Evolutionary conservation across 2,113 vertebrate species (phyloP).

Genomic region (Ochotona princeps): DNA sequence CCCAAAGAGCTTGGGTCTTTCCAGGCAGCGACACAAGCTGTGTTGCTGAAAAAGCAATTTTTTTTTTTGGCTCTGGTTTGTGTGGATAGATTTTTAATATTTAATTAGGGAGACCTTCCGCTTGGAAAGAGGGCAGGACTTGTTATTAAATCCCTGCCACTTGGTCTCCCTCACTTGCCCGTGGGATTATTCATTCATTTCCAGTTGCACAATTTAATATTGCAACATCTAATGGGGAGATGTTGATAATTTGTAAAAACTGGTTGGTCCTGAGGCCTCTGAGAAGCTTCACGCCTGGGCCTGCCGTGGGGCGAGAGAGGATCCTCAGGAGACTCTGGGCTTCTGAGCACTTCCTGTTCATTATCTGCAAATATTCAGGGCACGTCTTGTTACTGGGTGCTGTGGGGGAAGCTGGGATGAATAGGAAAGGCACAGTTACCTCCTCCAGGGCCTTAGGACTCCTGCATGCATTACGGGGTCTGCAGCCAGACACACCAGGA

Average conservation of each 20-base stretch:
- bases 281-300: not conserved
- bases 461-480: not conserved
- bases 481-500: not conserved
- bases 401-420: not conserved
- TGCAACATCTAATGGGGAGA: constrained; percentile 79
- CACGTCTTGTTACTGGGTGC: not conserved
- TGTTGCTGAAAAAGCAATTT: constrained; percentile 73
- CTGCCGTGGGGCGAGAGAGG: not conserved
- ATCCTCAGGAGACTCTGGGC: not conserved
- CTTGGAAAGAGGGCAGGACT: constrained; percentile 78
- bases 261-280: constrained; percentile 70
- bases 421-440: not conserved
- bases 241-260: constrained; percentile 83
- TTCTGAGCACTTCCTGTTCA: not conserved
- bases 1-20: constrained; percentile 5
- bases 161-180: constrained; percentile 72
- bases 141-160: constrained; percentile 79
- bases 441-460: not conserved
- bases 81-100: constrained; percentile 82
- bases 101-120: constrained; percentile 80
- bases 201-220: constrained; percentile 82
- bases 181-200: constrained; percentile 83
- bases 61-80: constrained; percentile 46
- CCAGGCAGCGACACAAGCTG: constrained; percentile 5
- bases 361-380: not conserved